These are phyloP conservation scores for Tridacna crocea DNA, from an alignment of 2,888 invertebrate species.

Conservation along the genomic window DNA sequence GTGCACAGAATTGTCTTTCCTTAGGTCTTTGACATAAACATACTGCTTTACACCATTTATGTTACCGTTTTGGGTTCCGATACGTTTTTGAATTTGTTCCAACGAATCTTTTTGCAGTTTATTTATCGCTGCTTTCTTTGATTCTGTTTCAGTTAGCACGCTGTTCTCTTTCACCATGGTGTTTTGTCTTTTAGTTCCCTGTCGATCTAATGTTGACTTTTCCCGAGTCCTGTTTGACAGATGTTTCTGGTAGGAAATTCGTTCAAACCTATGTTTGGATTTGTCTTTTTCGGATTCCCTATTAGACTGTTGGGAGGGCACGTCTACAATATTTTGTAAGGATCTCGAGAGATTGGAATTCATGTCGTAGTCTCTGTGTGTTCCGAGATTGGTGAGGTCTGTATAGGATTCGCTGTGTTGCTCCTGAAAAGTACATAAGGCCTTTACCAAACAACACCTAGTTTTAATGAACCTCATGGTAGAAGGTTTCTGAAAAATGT, in stretches of 20 bases:
- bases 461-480: no score
- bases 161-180: conserved; percentile 27
- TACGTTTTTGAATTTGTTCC: conserved; percentile 20
- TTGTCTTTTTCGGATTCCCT: conserved; percentile 36
- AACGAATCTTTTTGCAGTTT: conserved; percentile 21
- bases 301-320: conserved; percentile 7
- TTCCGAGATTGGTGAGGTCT: conserved; percentile 33
- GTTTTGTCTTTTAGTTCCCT: conserved; percentile 19
- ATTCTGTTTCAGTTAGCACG: conserved; percentile 9
- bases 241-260: conserved; percentile 69
- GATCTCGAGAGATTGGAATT: conserved; percentile 67
- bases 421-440: conserved; percentile 35
- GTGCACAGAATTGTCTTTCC: conserved; percentile 20
- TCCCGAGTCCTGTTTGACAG: conserved; percentile 47
- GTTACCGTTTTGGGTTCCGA: neutral
- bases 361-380: conserved; percentile 22
- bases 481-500: no score
- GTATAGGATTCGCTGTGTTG: conserved; percentile 52
- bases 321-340: conserved; percentile 57
- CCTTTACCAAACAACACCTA: no score
- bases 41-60: conserved; percentile 13
- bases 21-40: conserved; percentile 16
- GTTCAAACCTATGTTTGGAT: conserved; percentile 67
- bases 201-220: conserved; percentile 5
- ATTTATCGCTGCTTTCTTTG: neutral